Base-by-base conservation (phyloP, 2,113 vertebrate species). In the Hemibagrus wyckioides region DNA sequence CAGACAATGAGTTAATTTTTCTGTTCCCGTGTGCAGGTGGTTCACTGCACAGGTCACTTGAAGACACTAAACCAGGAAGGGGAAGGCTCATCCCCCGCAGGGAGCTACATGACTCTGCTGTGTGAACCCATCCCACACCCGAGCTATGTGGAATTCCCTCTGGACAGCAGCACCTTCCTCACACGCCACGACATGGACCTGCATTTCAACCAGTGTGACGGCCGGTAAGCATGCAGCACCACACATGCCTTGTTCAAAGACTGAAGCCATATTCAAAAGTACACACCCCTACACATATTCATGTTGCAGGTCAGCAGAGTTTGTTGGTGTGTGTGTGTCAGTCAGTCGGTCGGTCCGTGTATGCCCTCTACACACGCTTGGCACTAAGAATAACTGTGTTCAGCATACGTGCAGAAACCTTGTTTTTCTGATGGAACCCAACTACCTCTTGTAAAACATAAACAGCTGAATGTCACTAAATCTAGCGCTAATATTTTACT, bases 131-230 rank as follows among this genome's bases (percentile, higher is more conserved):
- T 97, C 86, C 96, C 96, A 6, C 96, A 97, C 92, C 97, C 97
- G 0, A 94, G 95, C 92, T 96, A 93, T 69, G 94, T 97, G 82
- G 96, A 97, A 91, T 95, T 96, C 61, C 96, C 95, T 0, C 92
- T 97, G 92, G 96, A 96, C 91, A 91, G 92, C 19, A 93, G 90
- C 65, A 94, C 96, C 83, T 96, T 97, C 89, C 95, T 97, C 79
- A 97, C 95, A 75, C 95, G 95, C n/a, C 97, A 97, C 92, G 96
- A 91, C 92, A 94, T 97, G 95, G 96, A 97, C 91, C 95, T 97
- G 94, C 92, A 91, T 88, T 97, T 97, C 92, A 97, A 95, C 4
- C 96, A 97, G 92, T 97, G 97, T 7, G 96, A 97, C 0, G 96
- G 96, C 84, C 94, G 94, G 95, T 96, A 54, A 90, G 28, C 65